phyloP scores from a whole-genome alignment of 92 coral and sea anemone species.

The Diadumene lineata region DNA sequence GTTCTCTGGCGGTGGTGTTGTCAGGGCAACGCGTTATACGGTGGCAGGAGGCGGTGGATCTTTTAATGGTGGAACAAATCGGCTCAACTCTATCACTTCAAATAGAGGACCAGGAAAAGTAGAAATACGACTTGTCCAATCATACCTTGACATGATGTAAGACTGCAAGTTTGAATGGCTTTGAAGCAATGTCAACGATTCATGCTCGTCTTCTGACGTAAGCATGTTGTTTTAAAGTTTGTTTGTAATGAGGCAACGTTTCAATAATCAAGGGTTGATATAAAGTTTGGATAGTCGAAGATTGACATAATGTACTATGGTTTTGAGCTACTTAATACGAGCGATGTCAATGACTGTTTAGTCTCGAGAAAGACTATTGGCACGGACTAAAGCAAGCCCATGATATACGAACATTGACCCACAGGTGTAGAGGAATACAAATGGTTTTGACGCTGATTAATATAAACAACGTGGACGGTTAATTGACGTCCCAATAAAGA shows the following conservation, averaged over 20 bases:
- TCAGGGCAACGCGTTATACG: constrained; percentile 24
- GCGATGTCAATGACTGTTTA: too few relatives aligned
- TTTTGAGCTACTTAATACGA: too few relatives aligned
- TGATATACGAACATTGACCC: too few relatives aligned
- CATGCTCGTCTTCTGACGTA: neutral
- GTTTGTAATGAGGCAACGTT: neutral
- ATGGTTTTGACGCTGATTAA: too few relatives aligned
- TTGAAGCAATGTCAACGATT: too few relatives aligned
- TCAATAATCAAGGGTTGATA: neutral
- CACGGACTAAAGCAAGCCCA: too few relatives aligned
- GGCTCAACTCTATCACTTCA: constrained; percentile 18
- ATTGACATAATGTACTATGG: neutral
- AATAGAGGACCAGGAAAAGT: constrained; percentile 53
- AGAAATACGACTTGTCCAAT: constrained; percentile 38
- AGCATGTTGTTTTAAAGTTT: too few relatives aligned
- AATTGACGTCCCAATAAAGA: too few relatives aligned
- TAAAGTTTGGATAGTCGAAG: neutral
- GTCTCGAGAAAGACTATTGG: too few relatives aligned
- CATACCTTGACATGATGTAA: constrained; percentile 5
- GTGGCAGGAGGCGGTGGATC: constrained; percentile 95
- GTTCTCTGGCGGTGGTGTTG: constrained; percentile 92
- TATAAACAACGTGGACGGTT: too few relatives aligned
- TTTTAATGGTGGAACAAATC: constrained; percentile 55
- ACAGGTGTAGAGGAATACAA: too few relatives aligned
- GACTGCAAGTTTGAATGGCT: neutral